These are phyloP conservation scores for Cochlearius cochlearius DNA, from an alignment of 2,113 vertebrate genomes.

Conservation along the genomic window DNA sequence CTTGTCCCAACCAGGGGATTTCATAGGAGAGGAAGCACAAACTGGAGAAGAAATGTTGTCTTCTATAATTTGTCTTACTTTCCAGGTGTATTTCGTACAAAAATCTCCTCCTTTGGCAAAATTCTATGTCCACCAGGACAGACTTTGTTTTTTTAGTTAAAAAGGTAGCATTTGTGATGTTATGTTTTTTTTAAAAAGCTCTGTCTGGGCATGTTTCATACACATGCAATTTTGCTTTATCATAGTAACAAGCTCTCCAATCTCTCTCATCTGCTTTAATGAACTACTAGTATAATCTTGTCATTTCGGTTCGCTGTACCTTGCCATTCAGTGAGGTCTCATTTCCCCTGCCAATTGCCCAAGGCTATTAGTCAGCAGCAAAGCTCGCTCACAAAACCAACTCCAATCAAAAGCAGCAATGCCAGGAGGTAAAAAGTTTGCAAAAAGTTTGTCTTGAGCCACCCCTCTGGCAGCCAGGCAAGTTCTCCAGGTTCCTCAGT, in stretches of 20 bases:
- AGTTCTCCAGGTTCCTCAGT: conserved; percentile 21
- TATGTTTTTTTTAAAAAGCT: not conserved
- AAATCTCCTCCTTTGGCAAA: not conserved
- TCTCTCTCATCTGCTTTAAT: conserved; percentile 57
- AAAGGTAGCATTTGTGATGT: not conserved
- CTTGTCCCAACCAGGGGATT: not conserved
- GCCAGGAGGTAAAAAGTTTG: not conserved
- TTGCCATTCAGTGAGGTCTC: conserved; percentile 18
- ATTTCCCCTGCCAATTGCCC: conserved; percentile 41
- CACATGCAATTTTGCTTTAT: conserved; percentile 44
- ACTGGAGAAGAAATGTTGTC: not conserved
- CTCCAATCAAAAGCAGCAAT: not conserved
- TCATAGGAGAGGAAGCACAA: not conserved
- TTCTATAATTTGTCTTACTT: not conserved
- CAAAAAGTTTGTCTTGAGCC: not conserved
- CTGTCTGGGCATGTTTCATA: conserved; percentile 20
- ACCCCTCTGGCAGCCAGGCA: not conserved
- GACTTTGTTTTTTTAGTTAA: not conserved
- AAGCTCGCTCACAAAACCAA: not conserved
- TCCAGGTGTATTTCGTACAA: not conserved
- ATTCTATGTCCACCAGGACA: not conserved
- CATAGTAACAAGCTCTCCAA: conserved; percentile 35
- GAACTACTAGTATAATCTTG: conserved; percentile 64
- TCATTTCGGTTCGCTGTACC: conserved; percentile 15
- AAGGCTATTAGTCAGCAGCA: conserved; percentile 31